phyloP scores from a whole-genome alignment of 2,113 vertebrate species.

The Chroicocephalus ridibundus region DNA sequence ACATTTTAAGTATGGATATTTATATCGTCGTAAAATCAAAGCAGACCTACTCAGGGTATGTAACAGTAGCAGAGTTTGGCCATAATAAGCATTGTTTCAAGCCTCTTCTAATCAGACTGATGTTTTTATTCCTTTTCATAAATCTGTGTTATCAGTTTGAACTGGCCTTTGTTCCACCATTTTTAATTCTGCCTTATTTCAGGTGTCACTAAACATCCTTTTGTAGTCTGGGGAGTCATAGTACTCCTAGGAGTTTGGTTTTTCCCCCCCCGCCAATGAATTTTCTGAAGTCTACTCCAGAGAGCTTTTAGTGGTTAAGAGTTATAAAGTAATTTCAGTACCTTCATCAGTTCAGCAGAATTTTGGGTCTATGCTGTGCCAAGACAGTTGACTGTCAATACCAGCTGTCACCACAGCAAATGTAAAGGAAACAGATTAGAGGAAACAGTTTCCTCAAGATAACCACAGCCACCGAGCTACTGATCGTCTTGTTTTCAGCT shows the following conservation, averaged over 20 bases:
- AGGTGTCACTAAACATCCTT: neutral
- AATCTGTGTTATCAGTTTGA: neutral
- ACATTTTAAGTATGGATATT: neutral
- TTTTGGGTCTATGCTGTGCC: neutral
- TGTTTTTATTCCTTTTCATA: neutral
- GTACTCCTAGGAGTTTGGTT: neutral
- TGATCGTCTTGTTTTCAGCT: neutral
- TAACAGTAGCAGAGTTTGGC: neutral
- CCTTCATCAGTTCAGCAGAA: neutral
- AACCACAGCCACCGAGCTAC: neutral
- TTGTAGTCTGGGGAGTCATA: neutral
- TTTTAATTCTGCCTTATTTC: neutral
- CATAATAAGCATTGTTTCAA: neutral
- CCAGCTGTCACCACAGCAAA: neutral
- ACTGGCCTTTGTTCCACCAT: neutral
- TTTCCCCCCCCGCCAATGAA: neutral
- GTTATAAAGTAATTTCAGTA: neutral
- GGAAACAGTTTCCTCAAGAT: neutral
- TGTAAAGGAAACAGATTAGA: neutral
- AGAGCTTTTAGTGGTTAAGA: neutral
- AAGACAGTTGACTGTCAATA: neutral
- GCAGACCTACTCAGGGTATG: neutral
- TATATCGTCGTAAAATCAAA: neutral
- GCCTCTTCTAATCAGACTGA: neutral
- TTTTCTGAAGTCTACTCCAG: neutral